phyloP scores from a whole-genome alignment of 2,797 vertebrate genomes.

The Anolis apletophallus region DNA sequence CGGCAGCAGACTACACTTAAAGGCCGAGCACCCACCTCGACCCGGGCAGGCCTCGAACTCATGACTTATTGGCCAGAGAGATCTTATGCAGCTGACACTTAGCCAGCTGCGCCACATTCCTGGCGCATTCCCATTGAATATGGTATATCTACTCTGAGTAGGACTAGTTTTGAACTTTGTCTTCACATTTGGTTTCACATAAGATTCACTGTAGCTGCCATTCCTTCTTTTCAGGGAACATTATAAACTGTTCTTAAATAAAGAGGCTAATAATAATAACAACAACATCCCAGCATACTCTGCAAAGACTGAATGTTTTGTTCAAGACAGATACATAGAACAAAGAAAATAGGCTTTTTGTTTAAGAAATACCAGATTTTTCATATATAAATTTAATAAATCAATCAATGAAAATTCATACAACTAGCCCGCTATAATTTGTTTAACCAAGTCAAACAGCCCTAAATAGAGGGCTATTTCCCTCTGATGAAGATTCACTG shows the following conservation, averaged over 20 bases:
- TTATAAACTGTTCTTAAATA: not conserved
- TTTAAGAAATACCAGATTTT: not conserved
- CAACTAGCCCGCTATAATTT: not conserved
- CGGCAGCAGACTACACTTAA: no score
- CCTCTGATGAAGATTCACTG: not conserved
- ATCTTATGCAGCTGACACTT: no score
- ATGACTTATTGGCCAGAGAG: no score
- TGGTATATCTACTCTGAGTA: not conserved
- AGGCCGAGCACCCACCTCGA: no score
- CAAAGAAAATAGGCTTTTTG: not conserved
- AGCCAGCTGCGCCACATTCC: no score
- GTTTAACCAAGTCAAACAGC: not conserved
- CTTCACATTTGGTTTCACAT: not conserved
- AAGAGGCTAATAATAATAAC: not conserved
- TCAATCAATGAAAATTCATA: not conserved
- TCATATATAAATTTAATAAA: not conserved
- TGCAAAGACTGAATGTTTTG: not conserved
- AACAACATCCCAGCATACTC: not conserved
- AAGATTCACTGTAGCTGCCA: not conserved
- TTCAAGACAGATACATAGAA: not conserved
- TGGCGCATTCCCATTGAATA: no score
- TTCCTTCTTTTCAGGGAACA: not conserved
- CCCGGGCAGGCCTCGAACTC: no score
- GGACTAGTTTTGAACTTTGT: not conserved
- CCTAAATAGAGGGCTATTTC: not conserved